A percentile compares a stretch with the other conserved stretches of the same genome.
Evolutionary conservation across 2,797 vertebrate genomes (phyloP).

Genomic region (Calcarius lapponicus): DNA sequence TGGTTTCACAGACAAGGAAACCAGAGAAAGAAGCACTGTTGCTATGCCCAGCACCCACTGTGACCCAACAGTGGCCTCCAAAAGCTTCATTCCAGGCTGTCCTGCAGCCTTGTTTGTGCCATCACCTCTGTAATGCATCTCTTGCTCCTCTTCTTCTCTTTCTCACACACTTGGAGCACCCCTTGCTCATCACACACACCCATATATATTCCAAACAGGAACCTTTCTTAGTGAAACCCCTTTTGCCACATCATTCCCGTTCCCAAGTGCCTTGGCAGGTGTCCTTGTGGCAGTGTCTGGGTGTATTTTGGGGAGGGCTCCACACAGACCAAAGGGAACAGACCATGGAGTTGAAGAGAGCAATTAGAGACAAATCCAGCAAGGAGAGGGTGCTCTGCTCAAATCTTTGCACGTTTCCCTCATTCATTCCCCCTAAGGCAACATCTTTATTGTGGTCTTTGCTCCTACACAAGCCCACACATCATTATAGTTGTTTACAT

Average conservation of each 20-base stretch:
- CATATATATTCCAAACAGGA: neutral
- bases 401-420: conserved; percentile 6
- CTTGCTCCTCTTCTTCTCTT: neutral
- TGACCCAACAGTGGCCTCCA: neutral
- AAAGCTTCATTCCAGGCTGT: neutral
- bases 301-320: neutral
- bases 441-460: conserved; percentile 60
- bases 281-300: no score
- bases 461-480: conserved; percentile 55
- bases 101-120: neutral
- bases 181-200: neutral
- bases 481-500: conserved; percentile 70
- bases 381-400: neutral
- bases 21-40: neutral
- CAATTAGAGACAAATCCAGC: neutral
- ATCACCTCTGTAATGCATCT: neutral
- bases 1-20: neutral
- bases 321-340: neutral
- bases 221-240: neutral
- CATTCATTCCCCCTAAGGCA: conserved; percentile 33
- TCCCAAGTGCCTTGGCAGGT: neutral
- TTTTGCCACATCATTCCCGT: neutral
- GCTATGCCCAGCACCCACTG: neutral
- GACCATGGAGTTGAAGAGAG: neutral
- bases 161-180: neutral